phyloP scores from a whole-genome alignment of 2,888 invertebrate species.

The Euspilapteryx auroguttella region DNA sequence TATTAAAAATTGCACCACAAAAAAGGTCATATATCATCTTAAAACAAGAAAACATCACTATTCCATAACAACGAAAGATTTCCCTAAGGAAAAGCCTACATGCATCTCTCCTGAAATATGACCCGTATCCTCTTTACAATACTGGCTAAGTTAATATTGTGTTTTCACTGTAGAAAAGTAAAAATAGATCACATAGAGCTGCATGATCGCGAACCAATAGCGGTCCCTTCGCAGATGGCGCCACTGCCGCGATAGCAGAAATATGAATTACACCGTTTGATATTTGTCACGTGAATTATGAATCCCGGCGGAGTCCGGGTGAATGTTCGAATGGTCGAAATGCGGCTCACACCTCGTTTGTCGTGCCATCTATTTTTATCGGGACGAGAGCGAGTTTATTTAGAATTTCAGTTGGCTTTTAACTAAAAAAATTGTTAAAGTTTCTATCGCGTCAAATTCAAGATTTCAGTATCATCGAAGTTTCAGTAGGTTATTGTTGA shows the following conservation, averaged over 20 bases:
- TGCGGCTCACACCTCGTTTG: conserved; percentile 50
- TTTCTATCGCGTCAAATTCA: too few relatives aligned
- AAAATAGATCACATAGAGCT: conserved; percentile 56
- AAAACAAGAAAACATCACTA: too few relatives aligned
- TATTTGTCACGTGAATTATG: conserved; percentile 63
- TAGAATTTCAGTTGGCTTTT: too few relatives aligned
- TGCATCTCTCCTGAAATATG: too few relatives aligned
- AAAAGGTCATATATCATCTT: too few relatives aligned
- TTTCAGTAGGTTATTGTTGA: too few relatives aligned
- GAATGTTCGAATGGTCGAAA: conserved; percentile 24
- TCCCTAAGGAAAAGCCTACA: conserved; percentile 50
- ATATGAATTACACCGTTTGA: conserved; percentile 59
- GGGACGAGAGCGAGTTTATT: conserved; percentile 13
- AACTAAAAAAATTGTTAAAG: too few relatives aligned
- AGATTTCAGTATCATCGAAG: too few relatives aligned
- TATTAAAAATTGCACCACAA: too few relatives aligned
- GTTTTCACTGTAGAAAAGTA: too few relatives aligned
- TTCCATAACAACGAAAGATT: conserved; percentile 52
- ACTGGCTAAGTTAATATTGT: too few relatives aligned
- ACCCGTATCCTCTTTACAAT: too few relatives aligned
- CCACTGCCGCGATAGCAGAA: conserved; percentile 55
- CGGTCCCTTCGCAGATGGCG: conserved; percentile 52
- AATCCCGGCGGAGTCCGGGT: conserved; percentile 37
- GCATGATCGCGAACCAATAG: conserved; percentile 58
- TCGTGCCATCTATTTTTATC: conserved; percentile 39